A percentile compares a stretch with the other conserved stretches of the same genome.
Conservation (phyloP, 2,888 invertebrate species). For the Epistrophe grossulariae region DNA sequence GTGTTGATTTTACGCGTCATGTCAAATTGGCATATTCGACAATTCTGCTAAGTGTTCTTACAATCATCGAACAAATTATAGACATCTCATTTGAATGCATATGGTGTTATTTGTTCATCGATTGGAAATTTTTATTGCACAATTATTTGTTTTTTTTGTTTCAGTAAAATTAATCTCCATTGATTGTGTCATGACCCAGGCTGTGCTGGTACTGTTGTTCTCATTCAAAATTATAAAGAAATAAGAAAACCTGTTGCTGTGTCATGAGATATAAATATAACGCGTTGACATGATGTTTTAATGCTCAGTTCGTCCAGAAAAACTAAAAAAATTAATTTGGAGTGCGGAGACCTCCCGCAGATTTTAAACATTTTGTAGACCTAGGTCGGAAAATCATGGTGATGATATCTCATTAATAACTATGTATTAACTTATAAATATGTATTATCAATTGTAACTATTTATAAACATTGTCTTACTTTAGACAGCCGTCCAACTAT, state of each 20-base stretch:
- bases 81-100: slow-evolving; percentile 41
- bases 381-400: too few relatives aligned
- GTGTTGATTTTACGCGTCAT: slow-evolving; percentile 29
- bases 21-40: slow-evolving; percentile 38
- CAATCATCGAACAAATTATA: slow-evolving; percentile 41
- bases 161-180: slow-evolving; percentile 58
- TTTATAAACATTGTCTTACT: too few relatives aligned
- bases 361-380: too few relatives aligned
- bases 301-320: background rate
- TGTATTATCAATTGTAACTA: too few relatives aligned
- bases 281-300: background rate
- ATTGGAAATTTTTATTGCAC: slow-evolving; percentile 52
- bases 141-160: background rate
- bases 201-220: slow-evolving; percentile 11
- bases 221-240: slow-evolving; percentile 24
- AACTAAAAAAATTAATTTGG: background rate
- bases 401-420: too few relatives aligned
- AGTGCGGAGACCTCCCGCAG: too few relatives aligned
- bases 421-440: too few relatives aligned
- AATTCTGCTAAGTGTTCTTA: slow-evolving; percentile 16
- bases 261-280: slow-evolving; percentile 1
- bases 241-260: slow-evolving; percentile 65
- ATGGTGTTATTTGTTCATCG: background rate
- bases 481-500: too few relatives aligned
- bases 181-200: slow-evolving; percentile 17